Evolutionary conservation across 1,140 invertebrate species (phyloP).

Genomic region (Psilanteris sp.): DNA sequence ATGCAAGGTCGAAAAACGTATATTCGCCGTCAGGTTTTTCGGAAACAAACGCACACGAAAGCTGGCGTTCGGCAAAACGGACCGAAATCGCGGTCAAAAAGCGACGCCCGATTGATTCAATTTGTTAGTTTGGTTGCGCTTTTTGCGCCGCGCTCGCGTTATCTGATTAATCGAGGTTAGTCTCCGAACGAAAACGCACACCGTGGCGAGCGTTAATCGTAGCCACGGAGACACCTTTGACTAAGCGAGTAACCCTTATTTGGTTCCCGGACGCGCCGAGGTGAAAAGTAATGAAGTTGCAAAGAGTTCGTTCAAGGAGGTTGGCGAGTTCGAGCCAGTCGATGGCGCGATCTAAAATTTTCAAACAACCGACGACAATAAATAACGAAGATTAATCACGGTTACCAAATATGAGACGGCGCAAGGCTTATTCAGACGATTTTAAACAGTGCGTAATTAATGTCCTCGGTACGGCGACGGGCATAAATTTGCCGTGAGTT

Average conservation of each 20-base stretch:
- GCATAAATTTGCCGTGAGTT: slow-evolving; percentile 16
- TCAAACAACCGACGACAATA: slow-evolving; percentile 1
- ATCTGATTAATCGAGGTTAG: slow-evolving; percentile 38
- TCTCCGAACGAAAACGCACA: slow-evolving; percentile 17
- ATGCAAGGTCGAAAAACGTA: slow-evolving; percentile 14
- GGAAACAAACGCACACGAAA: not conserved
- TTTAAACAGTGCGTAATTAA: slow-evolving; percentile 22
- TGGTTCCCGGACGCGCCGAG: slow-evolving; percentile 28
- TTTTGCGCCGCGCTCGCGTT: slow-evolving; percentile 5
- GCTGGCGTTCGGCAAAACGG: too few species aligned
- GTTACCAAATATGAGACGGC: slow-evolving; percentile 14
- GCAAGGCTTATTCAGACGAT: slow-evolving; percentile 14
- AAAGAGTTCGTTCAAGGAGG: too few species aligned
- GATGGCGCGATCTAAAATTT: slow-evolving; percentile 11
- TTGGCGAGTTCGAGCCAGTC: too few species aligned
- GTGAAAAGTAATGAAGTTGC: slow-evolving; percentile 46
- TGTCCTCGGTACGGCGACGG: slow-evolving; percentile 5
- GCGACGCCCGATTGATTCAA: slow-evolving; percentile 20
- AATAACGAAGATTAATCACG: slow-evolving; percentile 22
- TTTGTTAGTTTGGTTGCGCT: slow-evolving; percentile 9
- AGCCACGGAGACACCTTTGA: slow-evolving; percentile 27
- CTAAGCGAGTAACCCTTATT: slow-evolving; percentile 37
- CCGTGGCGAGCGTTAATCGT: slow-evolving; percentile 23
- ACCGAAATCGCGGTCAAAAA: too few species aligned
- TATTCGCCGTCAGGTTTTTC: too few species aligned